Base-by-base conservation (phyloP, 2,888 invertebrate species). In the Dermolepida albohirtum region DNA sequence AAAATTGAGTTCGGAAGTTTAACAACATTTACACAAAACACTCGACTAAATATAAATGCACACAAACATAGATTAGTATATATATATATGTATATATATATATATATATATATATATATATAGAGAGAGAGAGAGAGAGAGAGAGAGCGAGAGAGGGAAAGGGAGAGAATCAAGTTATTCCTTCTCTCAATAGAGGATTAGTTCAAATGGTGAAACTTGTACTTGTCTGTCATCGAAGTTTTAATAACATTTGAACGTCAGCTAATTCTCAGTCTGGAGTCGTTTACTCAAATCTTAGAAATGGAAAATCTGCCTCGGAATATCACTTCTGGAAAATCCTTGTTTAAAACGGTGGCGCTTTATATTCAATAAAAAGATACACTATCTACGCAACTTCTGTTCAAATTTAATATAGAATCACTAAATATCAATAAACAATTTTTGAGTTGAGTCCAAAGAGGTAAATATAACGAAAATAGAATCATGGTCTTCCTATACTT, bases 201-300 rank as follows among this genome's bases (percentile, higher is more conserved):
- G 59, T 47, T 43, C 43, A 59, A 59, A 59, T 59, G 43, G 59
- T 44, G 29, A 59, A 59, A 59, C 59, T 59, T 59, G 44, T 59
- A 59, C 59, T 59, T 59, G 59, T 29, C 44, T 59, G 59, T 29
- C 44, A 59, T 59, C 44, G 59, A 59, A 59, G 59, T 44, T 59
- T 59, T 59, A 59, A 59, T 59, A 59, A 44, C 59, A 44, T 59
- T 59, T 29, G 59, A 59, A 29, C 44, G 59, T 44, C 59, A 29
- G 59, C 44, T 59, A 59, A 44, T 43, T 44, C 29, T 22, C 4
- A 22, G 22, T 4, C 22, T 22, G 2, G 44, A 14, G 10, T n/a
- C 10, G 43, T 14, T 14, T 27, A n/a, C 27, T 27, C 44, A 44
- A 59, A 59, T 59, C 22, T 2, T 59, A 43, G 44, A 29, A 16